Conservation (phyloP, 2,888 invertebrate species). For the Melipona beecheii region DNA sequence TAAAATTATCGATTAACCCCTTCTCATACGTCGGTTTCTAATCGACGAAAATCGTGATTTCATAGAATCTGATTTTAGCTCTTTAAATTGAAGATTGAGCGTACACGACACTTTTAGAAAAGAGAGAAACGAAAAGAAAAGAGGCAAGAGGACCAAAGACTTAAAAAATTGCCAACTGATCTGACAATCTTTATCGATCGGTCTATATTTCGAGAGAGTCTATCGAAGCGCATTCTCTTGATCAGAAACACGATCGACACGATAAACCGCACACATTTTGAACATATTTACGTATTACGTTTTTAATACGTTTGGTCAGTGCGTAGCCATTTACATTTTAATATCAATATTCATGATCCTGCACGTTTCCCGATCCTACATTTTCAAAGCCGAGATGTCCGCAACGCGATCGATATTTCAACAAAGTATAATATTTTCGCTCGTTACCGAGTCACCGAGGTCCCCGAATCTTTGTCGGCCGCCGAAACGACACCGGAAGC, state of each 20-base stretch:
- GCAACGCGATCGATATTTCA: conserved; percentile 19
- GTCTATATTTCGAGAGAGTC: not conserved
- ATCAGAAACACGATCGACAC: not conserved
- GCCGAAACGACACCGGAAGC: not conserved
- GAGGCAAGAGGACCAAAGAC: too few species aligned
- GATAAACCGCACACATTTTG: not conserved
- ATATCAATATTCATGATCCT: conserved; percentile 7
- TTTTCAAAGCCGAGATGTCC: not conserved
- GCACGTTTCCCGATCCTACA: not conserved
- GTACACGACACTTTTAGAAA: too few species aligned
- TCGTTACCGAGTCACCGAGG: not conserved
- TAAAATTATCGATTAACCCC: too few species aligned
- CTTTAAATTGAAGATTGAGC: too few species aligned
- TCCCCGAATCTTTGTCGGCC: not conserved
- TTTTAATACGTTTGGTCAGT: too few species aligned
- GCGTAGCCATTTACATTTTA: conserved; percentile 3
- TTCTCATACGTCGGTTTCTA: too few species aligned
- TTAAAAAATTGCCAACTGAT: too few species aligned
- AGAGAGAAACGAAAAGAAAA: too few species aligned
- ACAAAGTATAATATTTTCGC: not conserved
- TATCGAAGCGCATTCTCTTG: not conserved
- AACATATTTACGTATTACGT: not conserved
- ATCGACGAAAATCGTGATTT: too few species aligned
- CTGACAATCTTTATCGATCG: not conserved
- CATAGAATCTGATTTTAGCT: too few species aligned